Conservation (phyloP, 2,888 invertebrate species). For the Rotaria sp. region DNA sequence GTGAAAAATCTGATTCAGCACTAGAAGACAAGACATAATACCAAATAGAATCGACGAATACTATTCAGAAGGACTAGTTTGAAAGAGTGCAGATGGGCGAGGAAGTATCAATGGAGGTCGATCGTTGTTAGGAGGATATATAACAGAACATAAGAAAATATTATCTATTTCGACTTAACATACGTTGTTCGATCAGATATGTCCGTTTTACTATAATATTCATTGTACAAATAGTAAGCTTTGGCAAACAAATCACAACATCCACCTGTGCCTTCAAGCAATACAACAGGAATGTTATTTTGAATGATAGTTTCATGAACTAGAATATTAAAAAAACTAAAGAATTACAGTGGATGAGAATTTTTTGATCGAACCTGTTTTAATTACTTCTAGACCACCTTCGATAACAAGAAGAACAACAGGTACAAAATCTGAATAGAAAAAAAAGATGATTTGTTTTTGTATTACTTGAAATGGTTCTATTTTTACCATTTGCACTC, state of each 20-base stretch:
- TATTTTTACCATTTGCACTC: too few relatives aligned
- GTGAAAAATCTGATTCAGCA: neutral
- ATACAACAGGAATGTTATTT: slow-evolving; percentile 38
- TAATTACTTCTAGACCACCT: slow-evolving; percentile 51
- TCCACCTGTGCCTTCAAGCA: slow-evolving; percentile 20
- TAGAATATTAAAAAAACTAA: slow-evolving; percentile 41
- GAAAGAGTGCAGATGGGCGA: too few relatives aligned
- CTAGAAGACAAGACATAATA: neutral
- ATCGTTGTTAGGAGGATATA: too few relatives aligned
- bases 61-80: too few relatives aligned
- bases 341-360: too few relatives aligned
- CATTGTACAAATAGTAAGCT: neutral
- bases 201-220: neutral
- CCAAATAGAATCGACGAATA: too few relatives aligned
- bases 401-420: slow-evolving; percentile 52
- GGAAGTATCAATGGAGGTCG: too few relatives aligned
- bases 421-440: slow-evolving; percentile 45
- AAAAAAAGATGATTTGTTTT: too few relatives aligned
- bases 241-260: neutral
- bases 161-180: too few relatives aligned
- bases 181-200: neutral
- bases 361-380: too few relatives aligned
- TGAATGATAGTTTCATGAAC: neutral
- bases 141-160: too few relatives aligned
- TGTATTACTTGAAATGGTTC: too few relatives aligned